These are phyloP conservation scores for Onychomys arenicola DNA, from an alignment of 2,797 vertebrate species.

Conservation along the genomic window DNA sequence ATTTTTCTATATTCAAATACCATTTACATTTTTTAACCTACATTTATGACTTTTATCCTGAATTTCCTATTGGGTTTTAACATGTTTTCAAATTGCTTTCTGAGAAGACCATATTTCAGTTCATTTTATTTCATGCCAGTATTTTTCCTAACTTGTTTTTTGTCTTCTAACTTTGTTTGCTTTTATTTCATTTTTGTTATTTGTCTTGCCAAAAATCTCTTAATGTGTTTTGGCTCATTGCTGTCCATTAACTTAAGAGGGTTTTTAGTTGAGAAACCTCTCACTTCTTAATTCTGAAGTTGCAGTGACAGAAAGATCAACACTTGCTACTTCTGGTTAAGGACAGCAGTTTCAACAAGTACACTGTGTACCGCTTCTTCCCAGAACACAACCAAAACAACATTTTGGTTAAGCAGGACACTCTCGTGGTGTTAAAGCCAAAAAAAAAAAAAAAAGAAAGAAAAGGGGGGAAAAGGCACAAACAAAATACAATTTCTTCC, in stretches of 20 bases:
- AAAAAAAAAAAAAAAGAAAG: constrained; percentile 26
- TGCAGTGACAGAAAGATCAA: constrained; percentile 47
- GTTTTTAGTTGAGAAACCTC: constrained; percentile 31
- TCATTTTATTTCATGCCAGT: not conserved
- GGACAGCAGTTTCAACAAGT: constrained; percentile 24
- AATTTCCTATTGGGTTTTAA: constrained; percentile 33
- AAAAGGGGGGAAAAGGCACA: constrained; percentile 2
- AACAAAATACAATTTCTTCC: not conserved
- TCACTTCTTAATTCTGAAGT: not conserved
- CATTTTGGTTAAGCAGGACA: constrained; percentile 42
- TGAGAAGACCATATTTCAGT: constrained; percentile 32
- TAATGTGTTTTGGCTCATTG: constrained; percentile 28
- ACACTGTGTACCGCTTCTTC: not conserved
- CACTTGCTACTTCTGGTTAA: constrained; percentile 25
- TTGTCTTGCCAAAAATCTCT: not conserved
- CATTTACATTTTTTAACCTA: constrained; percentile 5
- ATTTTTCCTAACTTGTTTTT: constrained; percentile 37
- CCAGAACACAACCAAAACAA: constrained; percentile 20
- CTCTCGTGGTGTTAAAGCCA: constrained; percentile 35
- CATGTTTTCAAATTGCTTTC: constrained; percentile 32
- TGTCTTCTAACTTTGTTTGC: not conserved
- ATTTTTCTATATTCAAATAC: constrained; percentile 34
- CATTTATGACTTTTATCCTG: not conserved
- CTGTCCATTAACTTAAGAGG: constrained; percentile 19
- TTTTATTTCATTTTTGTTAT: not conserved